Evolutionary conservation across 1,140 invertebrate species (phyloP).

Genomic region (Aricia agestis): DNA sequence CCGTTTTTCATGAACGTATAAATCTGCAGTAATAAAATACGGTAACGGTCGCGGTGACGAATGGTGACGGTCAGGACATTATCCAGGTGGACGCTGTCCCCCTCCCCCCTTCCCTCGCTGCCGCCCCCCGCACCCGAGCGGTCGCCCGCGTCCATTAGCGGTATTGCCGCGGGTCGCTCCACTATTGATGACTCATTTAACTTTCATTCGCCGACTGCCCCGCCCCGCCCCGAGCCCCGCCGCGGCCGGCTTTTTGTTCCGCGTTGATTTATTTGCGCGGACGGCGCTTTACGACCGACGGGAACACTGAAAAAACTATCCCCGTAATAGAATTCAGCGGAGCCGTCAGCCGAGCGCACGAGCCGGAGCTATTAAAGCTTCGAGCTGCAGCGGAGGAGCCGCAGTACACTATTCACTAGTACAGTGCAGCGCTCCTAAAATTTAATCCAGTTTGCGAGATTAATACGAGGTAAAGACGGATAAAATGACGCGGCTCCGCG

Average conservation of each 20-base stretch:
- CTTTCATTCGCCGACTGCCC: conserved; percentile 24
- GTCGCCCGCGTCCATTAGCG: conserved; percentile 27
- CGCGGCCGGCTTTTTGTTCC: not conserved
- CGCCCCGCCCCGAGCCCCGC: too few relatives aligned
- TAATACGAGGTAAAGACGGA: conserved; percentile 6
- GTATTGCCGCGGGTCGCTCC: conserved; percentile 24
- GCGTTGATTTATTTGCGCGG: conserved; percentile 7
- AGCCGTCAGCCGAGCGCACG: not conserved
- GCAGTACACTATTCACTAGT: not conserved
- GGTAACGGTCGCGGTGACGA: too few relatives aligned
- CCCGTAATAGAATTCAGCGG: not conserved
- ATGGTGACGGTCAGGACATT: not conserved
- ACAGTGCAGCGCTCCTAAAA: not conserved
- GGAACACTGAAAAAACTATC: not conserved
- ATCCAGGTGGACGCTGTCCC: too few relatives aligned
- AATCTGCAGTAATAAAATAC: too few relatives aligned
- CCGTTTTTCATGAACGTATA: too few relatives aligned
- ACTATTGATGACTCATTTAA: conserved; percentile 30
- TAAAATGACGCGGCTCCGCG: not conserved
- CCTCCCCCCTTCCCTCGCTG: not conserved
- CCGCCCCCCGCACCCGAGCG: conserved; percentile 7
- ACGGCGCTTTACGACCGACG: not conserved
- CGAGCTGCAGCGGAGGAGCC: not conserved
- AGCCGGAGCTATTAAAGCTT: not conserved
- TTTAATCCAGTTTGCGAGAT: conserved; percentile 13